A percentile compares a stretch with the other conserved stretches of the same genome.
These are phyloP conservation scores for Platichthys stellatus DNA, from an alignment of 2,113 vertebrate genomes.

Conservation along the genomic window DNA sequence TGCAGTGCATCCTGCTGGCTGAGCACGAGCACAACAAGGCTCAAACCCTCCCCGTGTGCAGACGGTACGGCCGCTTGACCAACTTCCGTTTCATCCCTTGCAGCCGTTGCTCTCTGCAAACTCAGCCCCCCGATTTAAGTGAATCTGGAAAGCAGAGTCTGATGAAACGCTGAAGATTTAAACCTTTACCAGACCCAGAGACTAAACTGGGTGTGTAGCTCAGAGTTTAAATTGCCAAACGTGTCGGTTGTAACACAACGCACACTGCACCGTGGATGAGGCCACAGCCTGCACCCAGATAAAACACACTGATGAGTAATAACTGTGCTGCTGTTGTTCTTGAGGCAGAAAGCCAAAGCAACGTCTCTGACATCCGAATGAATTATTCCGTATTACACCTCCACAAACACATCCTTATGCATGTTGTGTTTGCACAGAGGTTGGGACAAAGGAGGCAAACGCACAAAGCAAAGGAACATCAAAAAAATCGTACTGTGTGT, in stretches of 20 bases:
- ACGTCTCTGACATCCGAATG: slow-evolving; percentile 38
- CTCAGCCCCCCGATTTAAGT: slow-evolving; percentile 17
- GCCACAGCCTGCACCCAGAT: background rate
- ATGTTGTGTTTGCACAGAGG: background rate
- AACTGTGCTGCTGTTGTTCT: slow-evolving; percentile 25
- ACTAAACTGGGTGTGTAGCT: slow-evolving; percentile 27
- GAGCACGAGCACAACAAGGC: slow-evolving; percentile 62
- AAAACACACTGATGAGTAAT: slow-evolving; percentile 23
- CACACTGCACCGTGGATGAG: background rate
- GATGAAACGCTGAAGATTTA: slow-evolving; percentile 21
- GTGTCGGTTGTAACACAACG: background rate
- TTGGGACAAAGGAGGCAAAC: too few species aligned
- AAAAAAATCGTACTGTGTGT: slow-evolving; percentile 26
- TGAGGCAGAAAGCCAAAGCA: slow-evolving; percentile 20
- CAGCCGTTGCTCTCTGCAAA: slow-evolving; percentile 38
- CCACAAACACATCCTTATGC: slow-evolving; percentile 15
- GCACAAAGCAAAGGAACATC: slow-evolving; percentile 28
- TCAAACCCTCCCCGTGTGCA: background rate
- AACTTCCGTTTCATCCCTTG: slow-evolving; percentile 30
- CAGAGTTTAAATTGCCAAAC: slow-evolving; percentile 22
- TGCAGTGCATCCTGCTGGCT: slow-evolving; percentile 77
- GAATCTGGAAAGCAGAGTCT: slow-evolving; percentile 25
- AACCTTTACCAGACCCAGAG: background rate
- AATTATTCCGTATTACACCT: slow-evolving; percentile 33
- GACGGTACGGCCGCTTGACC: slow-evolving; percentile 18